Evolutionary conservation across 2,113 vertebrate genomes (phyloP).

Genomic region (Rallus limicola): DNA sequence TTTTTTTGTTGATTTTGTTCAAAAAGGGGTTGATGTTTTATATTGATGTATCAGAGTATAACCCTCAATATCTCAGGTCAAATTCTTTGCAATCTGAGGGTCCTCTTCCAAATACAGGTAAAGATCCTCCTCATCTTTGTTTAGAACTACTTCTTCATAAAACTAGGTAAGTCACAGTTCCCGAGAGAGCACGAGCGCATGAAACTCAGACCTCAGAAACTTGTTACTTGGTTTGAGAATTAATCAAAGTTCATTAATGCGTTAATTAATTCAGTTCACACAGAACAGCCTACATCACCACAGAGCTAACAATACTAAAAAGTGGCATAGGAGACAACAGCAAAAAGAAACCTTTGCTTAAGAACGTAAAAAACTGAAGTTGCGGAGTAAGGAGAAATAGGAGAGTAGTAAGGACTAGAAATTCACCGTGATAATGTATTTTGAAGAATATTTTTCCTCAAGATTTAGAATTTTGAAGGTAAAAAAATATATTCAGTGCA

Average conservation of each 20-base stretch:
- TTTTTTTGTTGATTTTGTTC: background rate
- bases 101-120: background rate
- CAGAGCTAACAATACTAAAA: background rate
- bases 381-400: background rate
- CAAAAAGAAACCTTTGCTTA: background rate
- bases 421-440: background rate
- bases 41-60: background rate
- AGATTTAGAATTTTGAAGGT: background rate
- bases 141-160: background rate
- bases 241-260: background rate
- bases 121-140: background rate
- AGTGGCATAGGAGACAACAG: background rate
- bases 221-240: background rate
- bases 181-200: background rate
- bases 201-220: background rate
- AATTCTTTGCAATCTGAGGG: background rate
- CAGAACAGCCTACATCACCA: background rate
- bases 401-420: background rate
- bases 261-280: background rate
- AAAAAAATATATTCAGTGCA: background rate
- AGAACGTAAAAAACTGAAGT: background rate
- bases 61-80: background rate
- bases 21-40: background rate
- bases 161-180: background rate
- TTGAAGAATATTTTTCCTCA: background rate